Conservation (phyloP, 1,140 invertebrate species). For the Proctacanthus coquilletti region DNA sequence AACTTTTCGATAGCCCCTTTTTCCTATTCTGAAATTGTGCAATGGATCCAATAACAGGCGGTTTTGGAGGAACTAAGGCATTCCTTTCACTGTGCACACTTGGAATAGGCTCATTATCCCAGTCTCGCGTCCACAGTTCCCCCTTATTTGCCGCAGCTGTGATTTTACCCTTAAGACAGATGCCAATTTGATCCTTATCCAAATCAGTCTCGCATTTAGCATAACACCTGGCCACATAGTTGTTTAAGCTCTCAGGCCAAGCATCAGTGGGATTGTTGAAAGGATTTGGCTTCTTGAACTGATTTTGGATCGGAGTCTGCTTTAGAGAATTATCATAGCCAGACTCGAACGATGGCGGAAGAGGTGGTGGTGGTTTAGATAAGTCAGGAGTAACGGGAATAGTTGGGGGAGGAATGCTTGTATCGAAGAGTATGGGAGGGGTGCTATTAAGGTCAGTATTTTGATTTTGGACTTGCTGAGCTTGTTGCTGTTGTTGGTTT, state of each 20-base stretch:
- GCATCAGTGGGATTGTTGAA: constrained; percentile 34
- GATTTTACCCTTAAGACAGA: constrained; percentile 83
- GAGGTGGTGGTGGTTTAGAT: constrained; percentile 11
- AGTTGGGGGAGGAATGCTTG: constrained; percentile 6
- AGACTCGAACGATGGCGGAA: constrained; percentile 12
- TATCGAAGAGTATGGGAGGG: constrained; percentile 8
- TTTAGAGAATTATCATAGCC: no score
- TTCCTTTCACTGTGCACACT: constrained; percentile 60
- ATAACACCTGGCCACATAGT: constrained; percentile 84
- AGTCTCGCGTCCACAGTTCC: constrained; percentile 76
- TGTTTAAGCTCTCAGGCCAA: constrained; percentile 61
- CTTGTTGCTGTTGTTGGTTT: constrained; percentile 30
- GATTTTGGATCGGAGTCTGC: constrained; percentile 9
- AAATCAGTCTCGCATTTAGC: constrained; percentile 70
- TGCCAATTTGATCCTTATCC: constrained; percentile 87
- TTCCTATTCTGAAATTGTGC: constrained; percentile 7
- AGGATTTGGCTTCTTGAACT: constrained; percentile 20
- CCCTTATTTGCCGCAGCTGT: constrained; percentile 73
- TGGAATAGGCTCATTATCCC: constrained; percentile 80
- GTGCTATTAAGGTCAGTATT: constrained; percentile 10
- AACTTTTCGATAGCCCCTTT: constrained; percentile 9
- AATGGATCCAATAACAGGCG: constrained; percentile 11
- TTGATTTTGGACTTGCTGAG: constrained; percentile 8
- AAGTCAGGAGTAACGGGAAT: constrained; percentile 8
- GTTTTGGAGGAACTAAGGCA: constrained; percentile 15